Percentiles rank a stretch among this genome's conserved stretches.
phyloP scores from a whole-genome alignment of 2,888 invertebrate species.

The Amitus sp. region DNA sequence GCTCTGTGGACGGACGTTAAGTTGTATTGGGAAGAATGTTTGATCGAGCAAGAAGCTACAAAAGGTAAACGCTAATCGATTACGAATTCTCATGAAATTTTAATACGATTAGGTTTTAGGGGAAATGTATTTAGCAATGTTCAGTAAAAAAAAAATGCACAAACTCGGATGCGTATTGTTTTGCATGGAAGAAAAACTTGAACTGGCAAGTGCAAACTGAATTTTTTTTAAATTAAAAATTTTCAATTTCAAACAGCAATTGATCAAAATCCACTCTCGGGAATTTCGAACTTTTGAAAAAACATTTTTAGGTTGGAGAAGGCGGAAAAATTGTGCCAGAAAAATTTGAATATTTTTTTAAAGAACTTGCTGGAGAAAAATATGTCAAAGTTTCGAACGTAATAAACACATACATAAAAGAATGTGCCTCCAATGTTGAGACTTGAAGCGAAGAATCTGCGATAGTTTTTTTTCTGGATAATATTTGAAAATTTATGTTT shows the following conservation, averaged over 20 bases:
- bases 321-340: background rate
- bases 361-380: background rate
- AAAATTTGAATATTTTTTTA: background rate
- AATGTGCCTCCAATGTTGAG: background rate
- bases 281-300: too few relatives aligned
- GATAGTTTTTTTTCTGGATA: background rate
- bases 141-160: background rate
- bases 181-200: background rate
- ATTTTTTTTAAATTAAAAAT: too few relatives aligned
- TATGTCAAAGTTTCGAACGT: background rate
- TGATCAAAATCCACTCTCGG: too few relatives aligned
- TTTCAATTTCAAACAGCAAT: too few relatives aligned
- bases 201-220: background rate
- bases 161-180: background rate
- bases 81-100: too few relatives aligned
- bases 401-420: background rate
- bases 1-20: background rate
- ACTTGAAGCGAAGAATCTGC: background rate
- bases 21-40: background rate
- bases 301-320: background rate
- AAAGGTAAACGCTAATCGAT: background rate
- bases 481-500: background rate
- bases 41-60: background rate
- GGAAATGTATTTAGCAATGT: background rate
- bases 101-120: background rate